Base-by-base conservation (phyloP, 2,888 invertebrate genomes). In the Diadegma fenestrale region DNA sequence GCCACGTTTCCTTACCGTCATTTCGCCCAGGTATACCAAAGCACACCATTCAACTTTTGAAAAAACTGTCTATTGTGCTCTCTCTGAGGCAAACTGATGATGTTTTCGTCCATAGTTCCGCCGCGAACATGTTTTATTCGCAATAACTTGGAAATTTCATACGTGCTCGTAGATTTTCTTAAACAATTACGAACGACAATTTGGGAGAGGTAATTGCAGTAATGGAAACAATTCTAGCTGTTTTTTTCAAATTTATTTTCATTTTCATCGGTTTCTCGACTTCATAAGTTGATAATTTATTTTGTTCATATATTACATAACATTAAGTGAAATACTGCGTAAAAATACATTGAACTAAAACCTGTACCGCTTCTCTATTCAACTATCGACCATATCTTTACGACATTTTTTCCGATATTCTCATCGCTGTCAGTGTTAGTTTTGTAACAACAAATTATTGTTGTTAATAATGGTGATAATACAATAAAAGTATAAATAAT, bases 311-410 rank as follows among this genome's bases (percentile, higher is more conserved):
- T 90, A 89, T 90, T 91, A 90, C 88, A 89, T 90, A 89, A 90
- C 76, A 88, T 88, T 89, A 89, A 87, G 87, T 90, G 89, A 92
- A 92, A 92, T 92, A 92, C 92, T 92, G 91, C 87, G 88, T 90
- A 92, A 89, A 90, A 92, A 92, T 92, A 92, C 90, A 89, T 90
- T 89, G 87, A 87, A 88, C 88, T 89, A 89, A 87, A 87, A 77
- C 80, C 80, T 81, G 77, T 66, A 77, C 51, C 76, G 66, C 73
- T 88, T 86, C 73, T 81, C 72, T 88, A 84, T 76, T 63, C 63
- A 83, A 75, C 77, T 76, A 84, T 72, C 81, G 82, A 71, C 48
- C 71, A 51, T n/a, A n/a, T 72, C 69, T 75, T 75, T 76, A 61
- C 81, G 66, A 81, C 69, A 73, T 41, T 51, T 69, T 78, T 71